Evolutionary conservation across 2,797 vertebrate genomes (phyloP), one percentile per base, ranked within the genome.

Genomic region (Lepilemur ruficaudatus): DNA sequence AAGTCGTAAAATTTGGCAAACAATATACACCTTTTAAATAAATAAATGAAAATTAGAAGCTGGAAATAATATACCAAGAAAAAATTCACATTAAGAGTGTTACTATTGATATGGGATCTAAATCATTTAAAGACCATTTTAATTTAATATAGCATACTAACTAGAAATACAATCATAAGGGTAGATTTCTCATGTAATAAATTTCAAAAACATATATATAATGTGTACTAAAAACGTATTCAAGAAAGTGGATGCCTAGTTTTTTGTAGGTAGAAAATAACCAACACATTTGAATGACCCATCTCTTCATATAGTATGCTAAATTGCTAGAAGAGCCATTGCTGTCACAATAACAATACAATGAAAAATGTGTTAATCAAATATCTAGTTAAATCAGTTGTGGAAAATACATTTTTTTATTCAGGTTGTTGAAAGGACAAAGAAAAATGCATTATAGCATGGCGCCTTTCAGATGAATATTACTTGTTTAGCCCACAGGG

Each of bases 361-460:
- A 57, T 95, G 94, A 96, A 97, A 96, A 97, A 95, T 95, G 87
- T 96, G 46, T 91, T 96, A 65, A 96, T 96, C 89, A 89, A 96
- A 61, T 52, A 30, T 78, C 59, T 63, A 84, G 52, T 78, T 95
- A 67, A 93, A 94, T 61, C 72, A 75, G 46, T 84, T 94, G 79
- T 86, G 8, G n/a, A 50, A 94, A 92, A 96, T 84, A 70, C 38
- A 96, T 88, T 93, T 95, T 95, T 94, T 92, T n/a, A 96, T 93
- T 89, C 89, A 67, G 22, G 70, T 91, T 96, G 50, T 41, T 78
- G 75, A 91, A 96, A 95, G 41, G 50, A 93, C 76, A 88, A 87
- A 97, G 92, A 92, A 78, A 95, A 96, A 91, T 59, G 11, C 38
- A 65, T 87, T 70, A 89, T 30, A 87, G 23, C 38, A 81, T 52